Percentiles rank a stretch among this genome's conserved stretches.
Conservation (phyloP, 2,113 vertebrate genomes). For the Cromileptes altivelis region DNA sequence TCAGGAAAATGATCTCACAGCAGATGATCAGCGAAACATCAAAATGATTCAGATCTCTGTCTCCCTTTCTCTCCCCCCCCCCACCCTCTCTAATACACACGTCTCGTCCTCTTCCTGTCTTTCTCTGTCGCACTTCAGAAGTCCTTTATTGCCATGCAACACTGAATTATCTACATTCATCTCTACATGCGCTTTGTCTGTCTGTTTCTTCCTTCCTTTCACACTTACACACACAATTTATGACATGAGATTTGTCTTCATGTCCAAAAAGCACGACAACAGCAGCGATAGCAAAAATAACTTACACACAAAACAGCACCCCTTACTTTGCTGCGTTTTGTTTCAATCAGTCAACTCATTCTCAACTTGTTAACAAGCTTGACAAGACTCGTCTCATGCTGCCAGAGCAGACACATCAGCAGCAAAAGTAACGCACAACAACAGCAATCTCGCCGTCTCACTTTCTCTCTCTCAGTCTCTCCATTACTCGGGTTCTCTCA, state of each 20-base stretch:
- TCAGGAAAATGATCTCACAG: constrained; percentile 74
- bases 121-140: constrained; percentile 48
- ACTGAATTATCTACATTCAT: constrained; percentile 57
- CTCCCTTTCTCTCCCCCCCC: constrained; percentile 26
- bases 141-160: constrained; percentile 43
- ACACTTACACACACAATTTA: constrained; percentile 14
- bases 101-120: constrained; percentile 5
- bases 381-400: constrained; percentile 36
- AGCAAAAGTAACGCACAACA: constrained; percentile 47
- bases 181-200: constrained; percentile 16
- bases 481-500: constrained; percentile 40
- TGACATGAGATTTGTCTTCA: constrained; percentile 40
- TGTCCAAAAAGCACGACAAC: neutral
- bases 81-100: constrained; percentile 11
- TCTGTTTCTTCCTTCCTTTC: constrained; percentile 15
- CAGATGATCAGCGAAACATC: constrained; percentile 78
- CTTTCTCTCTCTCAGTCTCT: constrained; percentile 41
- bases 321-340: neutral
- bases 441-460: constrained; percentile 50
- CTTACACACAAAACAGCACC: neutral
- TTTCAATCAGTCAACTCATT: constrained; percentile 47
- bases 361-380: constrained; percentile 47
- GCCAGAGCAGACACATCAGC: constrained; percentile 48
- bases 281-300: constrained; percentile 1
- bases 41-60: constrained; percentile 70